phyloP scores from a whole-genome alignment of 2,797 vertebrate genomes.

The Alca torda region DNA sequence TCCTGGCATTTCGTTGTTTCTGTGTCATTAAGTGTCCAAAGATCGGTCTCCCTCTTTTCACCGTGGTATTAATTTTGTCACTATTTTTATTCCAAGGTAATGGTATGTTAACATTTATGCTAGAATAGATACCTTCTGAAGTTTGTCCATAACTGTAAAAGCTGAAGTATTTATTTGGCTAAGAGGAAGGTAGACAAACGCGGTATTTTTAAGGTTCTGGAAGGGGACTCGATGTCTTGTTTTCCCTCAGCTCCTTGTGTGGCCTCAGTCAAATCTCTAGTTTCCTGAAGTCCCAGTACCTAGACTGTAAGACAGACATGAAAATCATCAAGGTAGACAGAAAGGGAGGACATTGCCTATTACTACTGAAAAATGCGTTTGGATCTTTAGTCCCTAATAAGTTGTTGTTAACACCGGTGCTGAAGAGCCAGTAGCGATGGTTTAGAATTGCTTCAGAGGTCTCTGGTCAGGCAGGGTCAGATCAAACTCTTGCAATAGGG shows the following conservation, averaged over 20 bases:
- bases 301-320: rapidly evolving
- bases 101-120: not conserved
- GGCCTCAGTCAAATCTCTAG: not conserved
- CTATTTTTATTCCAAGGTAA: not conserved
- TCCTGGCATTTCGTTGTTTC: rapidly evolving
- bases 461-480: not conserved
- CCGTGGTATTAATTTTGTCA: not conserved
- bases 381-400: not conserved
- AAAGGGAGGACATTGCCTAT: not conserved
- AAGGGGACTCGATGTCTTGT: not conserved
- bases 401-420: not conserved
- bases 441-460: not conserved
- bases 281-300: not conserved
- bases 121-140: not conserved
- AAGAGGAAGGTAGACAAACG: not conserved
- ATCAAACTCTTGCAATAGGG: not conserved
- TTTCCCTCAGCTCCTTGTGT: not conserved
- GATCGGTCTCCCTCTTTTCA: not conserved
- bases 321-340: not conserved
- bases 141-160: not conserved
- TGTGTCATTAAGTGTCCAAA: not conserved
- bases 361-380: not conserved
- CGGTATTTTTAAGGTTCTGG: not conserved
- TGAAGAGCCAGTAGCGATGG: not conserved
- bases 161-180: not conserved